Evolutionary conservation across 2,113 vertebrate genomes (phyloP), one percentile per base, ranked within the genome.

Genomic region (Stomatorhinus ivindoensis): DNA sequence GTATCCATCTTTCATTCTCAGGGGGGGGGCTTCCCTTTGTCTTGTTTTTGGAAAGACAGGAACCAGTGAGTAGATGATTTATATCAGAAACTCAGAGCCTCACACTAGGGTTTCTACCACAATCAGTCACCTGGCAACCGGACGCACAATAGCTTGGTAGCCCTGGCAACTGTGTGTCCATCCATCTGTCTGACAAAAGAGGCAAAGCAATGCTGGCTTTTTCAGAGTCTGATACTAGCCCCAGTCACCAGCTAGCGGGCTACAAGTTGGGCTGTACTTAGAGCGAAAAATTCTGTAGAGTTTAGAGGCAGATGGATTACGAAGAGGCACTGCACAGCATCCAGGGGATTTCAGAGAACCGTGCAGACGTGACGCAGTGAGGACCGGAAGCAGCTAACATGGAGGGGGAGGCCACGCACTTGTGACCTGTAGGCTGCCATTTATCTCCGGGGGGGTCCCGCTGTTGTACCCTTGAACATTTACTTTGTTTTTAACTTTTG

Each of bases 111-210:
- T n/a, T 87, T 55, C 86, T 87, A 53, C 48, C 48, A 87, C 86
- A 87, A 87, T 55, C 86, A 87, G 86, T 87, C 86, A 87, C 86
- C 86, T 87, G 86, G 86, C 86, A 87, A 87, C 86, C 17, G 86
- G 86, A 50, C 50, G 50, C 31, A 87, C 86, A 87, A 87, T 55
- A 50, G 86, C 48, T 53, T 39, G 50, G 86, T 87, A 87, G 48
- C 86, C 86, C 48, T 87, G 86, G 86, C 50, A 87, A 87, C 86
- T 35, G 50, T 55, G 48, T 87, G 86, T 87, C 48, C 50, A 48
- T 85, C 46, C 82, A 85, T 85, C 48, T 39, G 86, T 55, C 86
- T 55, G 86, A 87, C 15, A 87, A 50, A 39, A 39, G 86, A 50
- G 50, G 48, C 31, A 42, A 42, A 80, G 73, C 73, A 42, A 19